Evolutionary conservation across 2,113 vertebrate genomes (phyloP), one percentile per base, ranked within the genome.

Genomic region (Rhadina sibilatrix): DNA sequence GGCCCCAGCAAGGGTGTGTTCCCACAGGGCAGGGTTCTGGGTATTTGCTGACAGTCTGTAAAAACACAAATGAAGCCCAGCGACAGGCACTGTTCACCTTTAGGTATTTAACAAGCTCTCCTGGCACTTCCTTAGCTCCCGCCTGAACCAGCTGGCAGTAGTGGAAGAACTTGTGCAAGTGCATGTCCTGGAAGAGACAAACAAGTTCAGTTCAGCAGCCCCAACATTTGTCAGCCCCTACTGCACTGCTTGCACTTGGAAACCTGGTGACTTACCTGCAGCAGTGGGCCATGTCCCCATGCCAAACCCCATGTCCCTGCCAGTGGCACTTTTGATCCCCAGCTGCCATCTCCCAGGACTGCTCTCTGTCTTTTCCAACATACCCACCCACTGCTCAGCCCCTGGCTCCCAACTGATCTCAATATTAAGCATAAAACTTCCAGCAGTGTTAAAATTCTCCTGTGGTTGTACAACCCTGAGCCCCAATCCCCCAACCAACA

Each of bases 161-260:
- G 84, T 99, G 98, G 98, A 99, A 99, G 98, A 99, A 99, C 84
- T 99, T 99, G 94, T 99, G 98, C 46, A 99, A 98, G 68, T 99
- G 99, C 82, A 99, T 98, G 97, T 99, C 99, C 99, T 99, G 95
- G 8, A 97, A 97, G 74, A 57, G 87, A 97, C 88, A 64, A 85
- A 61, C 12, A 83, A 86, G 38, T 40, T 84, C 44, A 95, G 13
- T 59, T 74, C 92, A 91, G 74, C 44, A 63, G 17, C 38, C 28
- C 79, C 63, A 49, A 3, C 63, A 88, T 70, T 49, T 56, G 42
- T n/a, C 30, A 89, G 21, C 11, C n/a, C 24, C 31, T 42, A 3
- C 25, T 86, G 76, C 50, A 37, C 57, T 10, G 1, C 38, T 24
- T 22, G 50, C 23, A 47, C 33, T 21, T 1, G 0, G 78, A 59